A percentile compares a stretch with the other conserved stretches of the same genome.
phyloP scores from a whole-genome alignment of 2,113 vertebrate genomes.

The Lophochroa leadbeateri region DNA sequence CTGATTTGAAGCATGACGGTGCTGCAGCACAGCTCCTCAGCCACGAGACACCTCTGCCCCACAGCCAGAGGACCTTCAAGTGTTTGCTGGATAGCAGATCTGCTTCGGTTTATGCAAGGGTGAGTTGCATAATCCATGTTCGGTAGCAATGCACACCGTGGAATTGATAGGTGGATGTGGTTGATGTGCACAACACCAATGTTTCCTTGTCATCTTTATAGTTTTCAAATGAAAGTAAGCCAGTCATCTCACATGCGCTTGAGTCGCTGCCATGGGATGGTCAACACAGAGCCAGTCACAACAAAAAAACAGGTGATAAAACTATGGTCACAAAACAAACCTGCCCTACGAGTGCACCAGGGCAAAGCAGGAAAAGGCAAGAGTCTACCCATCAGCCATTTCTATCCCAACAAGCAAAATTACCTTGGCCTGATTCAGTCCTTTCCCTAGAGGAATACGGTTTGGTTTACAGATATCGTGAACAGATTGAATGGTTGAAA shows the following conservation, averaged over 20 bases:
- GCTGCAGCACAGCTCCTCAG: too few species aligned
- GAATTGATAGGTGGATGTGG: neutral
- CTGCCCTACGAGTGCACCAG: rapidly evolving
- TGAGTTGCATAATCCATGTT: neutral
- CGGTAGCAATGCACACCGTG: rapidly evolving
- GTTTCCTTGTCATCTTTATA: neutral
- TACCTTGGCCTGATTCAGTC: neutral
- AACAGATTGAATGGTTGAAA: neutral
- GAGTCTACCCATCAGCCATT: neutral
- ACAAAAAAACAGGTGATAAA: neutral
- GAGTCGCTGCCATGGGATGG: neutral
- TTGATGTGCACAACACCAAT: rapidly evolving
- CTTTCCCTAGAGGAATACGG: neutral
- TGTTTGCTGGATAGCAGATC: neutral
- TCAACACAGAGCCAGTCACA: neutral
- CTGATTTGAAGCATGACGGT: too few species aligned
- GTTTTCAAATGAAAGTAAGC: neutral
- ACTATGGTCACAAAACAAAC: neutral
- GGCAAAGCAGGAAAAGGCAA: neutral
- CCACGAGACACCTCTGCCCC: neutral
- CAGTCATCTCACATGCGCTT: rapidly evolving
- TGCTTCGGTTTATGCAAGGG: neutral
- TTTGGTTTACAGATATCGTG: neutral
- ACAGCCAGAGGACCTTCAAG: neutral
- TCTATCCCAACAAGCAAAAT: neutral